Evolutionary conservation across 2,888 invertebrate genomes (phyloP), one percentile per base, ranked within the genome.

Genomic region (Tinea semifulvella): DNA sequence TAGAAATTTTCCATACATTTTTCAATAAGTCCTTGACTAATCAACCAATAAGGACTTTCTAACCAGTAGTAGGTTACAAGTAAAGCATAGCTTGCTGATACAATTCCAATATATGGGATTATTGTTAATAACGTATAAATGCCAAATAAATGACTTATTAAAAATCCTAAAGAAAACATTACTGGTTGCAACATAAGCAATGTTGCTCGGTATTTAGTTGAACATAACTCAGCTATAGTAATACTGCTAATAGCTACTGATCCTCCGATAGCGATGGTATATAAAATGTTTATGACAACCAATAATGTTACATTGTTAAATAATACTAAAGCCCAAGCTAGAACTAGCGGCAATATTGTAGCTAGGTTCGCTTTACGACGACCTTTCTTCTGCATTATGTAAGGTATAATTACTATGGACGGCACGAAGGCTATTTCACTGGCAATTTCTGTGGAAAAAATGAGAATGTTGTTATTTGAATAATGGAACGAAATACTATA

Each of bases 41-140:
- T 50, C 13, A 56, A 44, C 55, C 54, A 55, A 40, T 54, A 53
- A 2, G 55, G 55, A 17, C 55, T 55, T 47, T 56, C 55, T 20
- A 51, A 52, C 22, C 48, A 53, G 11, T 48, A 48, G 13, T 51
- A 53, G 5, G 47, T 48, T 10, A 53, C 44, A 10, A 50, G 25
- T 5, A 53, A 28, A 14, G 50, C 47, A 11, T 43, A 47, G 1
- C 46, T 5, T 27, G 54, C 38, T 11, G 51, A 48, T 11, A 52
- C 4, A 14, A 52, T 26, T 27, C 53, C 56, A 6, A 56, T 19
- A n/a, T 40, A 18, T 5, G 52, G 50, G 27, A 54, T 49, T 0
- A 52, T 4, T 43, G 8, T 42, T 48, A 51, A 52, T 42, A 19
- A 48, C 10, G 48, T 46, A 38, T 50, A 48, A n/a, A 53, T 48